Evolutionary conservation across 2,797 vertebrate genomes (phyloP), one percentile per base, ranked within the genome.

Genomic region (Epinephelus coioides): DNA sequence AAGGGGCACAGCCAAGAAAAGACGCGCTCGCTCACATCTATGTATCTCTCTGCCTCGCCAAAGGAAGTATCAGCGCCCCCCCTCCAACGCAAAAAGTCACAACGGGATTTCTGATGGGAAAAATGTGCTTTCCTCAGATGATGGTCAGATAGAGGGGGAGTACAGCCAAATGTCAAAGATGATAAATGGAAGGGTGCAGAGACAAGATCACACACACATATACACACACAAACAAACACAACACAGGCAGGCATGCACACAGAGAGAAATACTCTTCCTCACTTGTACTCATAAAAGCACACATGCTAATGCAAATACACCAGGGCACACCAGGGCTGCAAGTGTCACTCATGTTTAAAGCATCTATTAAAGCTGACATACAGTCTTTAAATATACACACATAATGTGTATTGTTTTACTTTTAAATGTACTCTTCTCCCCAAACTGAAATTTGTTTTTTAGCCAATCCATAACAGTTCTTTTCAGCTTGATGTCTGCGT

Each of bases 91-190:
- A 91, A 94, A 93, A 95, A 95, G 93, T 94, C 95, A 95, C 94
- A 92, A 92, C 89, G 81, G 93, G 94, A 93, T 94, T 95, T 95
- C 88, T 95, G 95, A 95, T 95, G 95, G 95, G 94, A 93, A 95
- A 96, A 95, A 95, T 94, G 93, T 95, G 94, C 92, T 94, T 94
- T 93, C 91, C 93, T 95, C 94, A 95, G 95, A 95, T 95, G 94
- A 94, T 93, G 94, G 91, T 84, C 91, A 92, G 95, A 95, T 95
- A 94, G 82, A 85, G 70, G 66, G 84, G 79, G 90, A 94, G 93
- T 94, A 93, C 92, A 95, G 94, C 92, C 95, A 95, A 95, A 96
- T 95, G 95, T 96, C 95, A 95, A 73, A 89, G 89, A 94, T 95
- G 95, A 95, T 95, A 95, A 95, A 95, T 95, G 94, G 91, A 92